Percentiles rank a stretch among this genome's conserved stretches.
These are phyloP conservation scores for Perizoma affinitatum DNA, from an alignment of 2,888 invertebrate genomes.

Conservation along the genomic window DNA sequence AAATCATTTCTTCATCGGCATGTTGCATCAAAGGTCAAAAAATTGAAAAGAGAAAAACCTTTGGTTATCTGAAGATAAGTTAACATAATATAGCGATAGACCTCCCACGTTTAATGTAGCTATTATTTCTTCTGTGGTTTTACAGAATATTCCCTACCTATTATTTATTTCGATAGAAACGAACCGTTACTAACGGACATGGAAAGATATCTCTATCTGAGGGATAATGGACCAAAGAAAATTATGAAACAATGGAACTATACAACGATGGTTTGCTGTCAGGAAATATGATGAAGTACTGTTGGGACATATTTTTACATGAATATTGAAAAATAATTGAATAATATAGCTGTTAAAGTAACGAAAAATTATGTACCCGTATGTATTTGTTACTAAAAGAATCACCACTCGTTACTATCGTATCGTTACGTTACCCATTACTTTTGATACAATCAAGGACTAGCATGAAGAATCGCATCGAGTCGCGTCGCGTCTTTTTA, in stretches of 20 bases:
- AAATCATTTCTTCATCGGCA: slow-evolving; percentile 28
- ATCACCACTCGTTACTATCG: no score
- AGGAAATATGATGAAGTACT: slow-evolving; percentile 14
- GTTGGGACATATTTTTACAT: not conserved
- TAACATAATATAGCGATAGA: slow-evolving; percentile 29
- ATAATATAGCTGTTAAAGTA: no score
- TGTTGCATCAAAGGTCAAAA: slow-evolving; percentile 10
- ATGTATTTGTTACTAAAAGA: no score
- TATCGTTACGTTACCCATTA: no score
- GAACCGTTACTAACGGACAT: slow-evolving; percentile 33
- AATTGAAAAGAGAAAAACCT: slow-evolving; percentile 17
- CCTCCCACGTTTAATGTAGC: slow-evolving; percentile 36
- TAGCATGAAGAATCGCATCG: no score
- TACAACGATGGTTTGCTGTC: slow-evolving; percentile 23
- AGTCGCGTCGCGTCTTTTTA: no score
- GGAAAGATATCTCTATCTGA: slow-evolving; percentile 36
- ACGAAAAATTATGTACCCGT: no score
- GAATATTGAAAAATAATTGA: no score
- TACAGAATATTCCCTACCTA: slow-evolving; percentile 20
- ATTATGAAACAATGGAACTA: slow-evolving; percentile 35
- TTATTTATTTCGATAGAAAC: slow-evolving; percentile 34
- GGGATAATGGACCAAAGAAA: slow-evolving; percentile 34
- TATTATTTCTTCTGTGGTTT: slow-evolving; percentile 13
- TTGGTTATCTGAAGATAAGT: slow-evolving; percentile 2
- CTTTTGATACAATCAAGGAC: no score